Conservation (phyloP, 2,888 invertebrate genomes). For the Zaprionus lineosus region DNA sequence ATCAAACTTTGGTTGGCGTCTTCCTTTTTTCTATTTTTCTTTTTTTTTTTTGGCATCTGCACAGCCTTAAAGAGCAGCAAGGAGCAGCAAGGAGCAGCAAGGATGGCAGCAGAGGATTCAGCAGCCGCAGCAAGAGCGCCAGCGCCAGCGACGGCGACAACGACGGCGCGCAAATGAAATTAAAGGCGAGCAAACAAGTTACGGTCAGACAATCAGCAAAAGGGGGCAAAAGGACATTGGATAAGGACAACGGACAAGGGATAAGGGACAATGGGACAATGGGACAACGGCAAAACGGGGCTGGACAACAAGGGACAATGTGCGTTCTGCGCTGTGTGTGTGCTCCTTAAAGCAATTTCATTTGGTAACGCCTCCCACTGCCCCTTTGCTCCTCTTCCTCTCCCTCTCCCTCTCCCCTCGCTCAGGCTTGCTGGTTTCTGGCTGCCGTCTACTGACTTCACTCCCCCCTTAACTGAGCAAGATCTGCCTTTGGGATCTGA, state of each 20-base stretch:
- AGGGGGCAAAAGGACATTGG: conserved; percentile 68
- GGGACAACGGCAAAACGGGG: conserved; percentile 40
- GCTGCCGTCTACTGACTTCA: too few species aligned
- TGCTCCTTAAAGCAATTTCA: conserved; percentile 73
- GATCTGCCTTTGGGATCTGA: conserved; percentile 63
- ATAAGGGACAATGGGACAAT: conserved; percentile 33
- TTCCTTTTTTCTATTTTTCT: too few species aligned
- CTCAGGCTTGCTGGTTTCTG: too few species aligned
- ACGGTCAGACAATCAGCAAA: conserved; percentile 76
- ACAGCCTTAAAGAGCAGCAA: conserved; percentile 50
- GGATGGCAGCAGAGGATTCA: too few species aligned
- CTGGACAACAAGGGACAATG: too few species aligned
- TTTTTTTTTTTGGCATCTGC: too few species aligned
- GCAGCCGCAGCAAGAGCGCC: too few species aligned
- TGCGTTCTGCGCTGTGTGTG: conserved; percentile 51
- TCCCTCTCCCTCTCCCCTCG: conserved; percentile 1
- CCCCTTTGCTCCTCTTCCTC: conserved; percentile 10
- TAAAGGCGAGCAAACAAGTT: conserved; percentile 81
- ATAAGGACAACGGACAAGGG: conserved; percentile 57
- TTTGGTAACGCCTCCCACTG: conserved; percentile 54
- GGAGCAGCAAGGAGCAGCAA: too few species aligned
- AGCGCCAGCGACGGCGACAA: conserved; percentile 14
- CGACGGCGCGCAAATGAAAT: conserved; percentile 72
- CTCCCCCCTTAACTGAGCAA: conserved; percentile 4
- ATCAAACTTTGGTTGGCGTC: conserved; percentile 33